A percentile compares a stretch with the other conserved stretches of the same genome.
These are phyloP conservation scores for Pollenia griseotomentosa DNA, from an alignment of 2,888 invertebrate species.

Conservation along the genomic window DNA sequence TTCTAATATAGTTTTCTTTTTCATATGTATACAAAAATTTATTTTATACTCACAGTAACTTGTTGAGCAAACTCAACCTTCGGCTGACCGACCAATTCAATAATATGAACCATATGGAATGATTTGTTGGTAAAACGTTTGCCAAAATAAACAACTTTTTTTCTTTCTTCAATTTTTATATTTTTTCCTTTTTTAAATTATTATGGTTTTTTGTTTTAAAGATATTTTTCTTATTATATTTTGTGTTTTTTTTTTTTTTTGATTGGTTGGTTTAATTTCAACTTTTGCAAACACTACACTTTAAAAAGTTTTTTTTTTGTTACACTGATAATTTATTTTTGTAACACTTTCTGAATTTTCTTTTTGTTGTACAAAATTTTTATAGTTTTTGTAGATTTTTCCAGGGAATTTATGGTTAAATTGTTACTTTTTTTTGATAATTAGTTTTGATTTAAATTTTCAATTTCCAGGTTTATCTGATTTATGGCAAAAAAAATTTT, in stretches of 20 bases:
- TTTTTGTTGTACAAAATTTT: slow-evolving; percentile 5
- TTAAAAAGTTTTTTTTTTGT: slow-evolving; percentile 16
- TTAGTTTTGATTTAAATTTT: slow-evolving; percentile 34
- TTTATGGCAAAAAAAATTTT: no score
- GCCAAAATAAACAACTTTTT: slow-evolving; percentile 71
- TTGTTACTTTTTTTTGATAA: no score
- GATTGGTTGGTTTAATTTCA: slow-evolving; percentile 4
- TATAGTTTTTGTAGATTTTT: neutral
- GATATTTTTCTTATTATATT: slow-evolving; percentile 17
- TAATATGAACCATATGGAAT: slow-evolving; percentile 93
- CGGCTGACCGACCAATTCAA: slow-evolving; percentile 91
- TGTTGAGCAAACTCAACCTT: slow-evolving; percentile 91
- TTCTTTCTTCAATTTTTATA: slow-evolving; percentile 36
- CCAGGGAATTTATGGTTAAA: no score
- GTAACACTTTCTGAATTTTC: neutral
- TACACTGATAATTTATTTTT: no score
- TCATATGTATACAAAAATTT: slow-evolving; percentile 59
- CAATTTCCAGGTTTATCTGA: no score
- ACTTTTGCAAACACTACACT: slow-evolving; percentile 37
- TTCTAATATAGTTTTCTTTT: slow-evolving; percentile 34
- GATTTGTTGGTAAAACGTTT: slow-evolving; percentile 80
- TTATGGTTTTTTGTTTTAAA: slow-evolving; percentile 33
- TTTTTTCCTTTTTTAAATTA: slow-evolving; percentile 32
- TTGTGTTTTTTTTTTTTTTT: neutral
- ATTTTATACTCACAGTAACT: slow-evolving; percentile 89